These are phyloP conservation scores for Euwallacea similis DNA, from an alignment of 1,140 invertebrate genomes.

Conservation along the genomic window DNA sequence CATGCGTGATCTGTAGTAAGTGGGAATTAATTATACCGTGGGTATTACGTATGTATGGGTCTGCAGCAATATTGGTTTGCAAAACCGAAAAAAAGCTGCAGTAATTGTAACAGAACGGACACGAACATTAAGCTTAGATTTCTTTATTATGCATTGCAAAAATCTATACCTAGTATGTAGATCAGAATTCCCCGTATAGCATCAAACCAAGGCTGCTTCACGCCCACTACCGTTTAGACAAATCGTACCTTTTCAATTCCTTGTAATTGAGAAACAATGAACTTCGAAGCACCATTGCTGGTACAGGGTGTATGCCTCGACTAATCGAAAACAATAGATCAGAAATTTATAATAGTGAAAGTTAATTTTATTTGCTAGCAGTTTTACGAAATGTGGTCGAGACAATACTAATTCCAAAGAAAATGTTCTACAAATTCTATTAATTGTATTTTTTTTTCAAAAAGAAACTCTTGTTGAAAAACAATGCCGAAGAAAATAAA, in stretches of 20 bases:
- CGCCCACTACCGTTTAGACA: constrained; percentile 30
- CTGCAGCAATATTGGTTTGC: not conserved
- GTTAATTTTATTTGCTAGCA: not conserved
- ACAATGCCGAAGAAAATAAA: too few species aligned
- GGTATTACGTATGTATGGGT: constrained; percentile 3
- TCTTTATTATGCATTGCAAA: constrained; percentile 10
- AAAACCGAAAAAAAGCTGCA: constrained; percentile 9
- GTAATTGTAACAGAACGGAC: constrained; percentile 2
- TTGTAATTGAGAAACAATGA: constrained; percentile 38
- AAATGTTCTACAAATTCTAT: too few species aligned
- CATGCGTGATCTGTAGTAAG: not conserved
- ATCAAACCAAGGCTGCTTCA: constrained; percentile 31
- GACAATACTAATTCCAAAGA: too few species aligned
- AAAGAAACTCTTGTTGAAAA: too few species aligned
- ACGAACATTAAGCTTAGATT: not conserved
- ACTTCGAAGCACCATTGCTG: constrained; percentile 15
- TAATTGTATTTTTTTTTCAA: too few species aligned
- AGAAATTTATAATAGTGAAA: constrained; percentile 8
- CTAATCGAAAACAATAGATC: constrained; percentile 10
- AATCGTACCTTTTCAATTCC: constrained; percentile 33
- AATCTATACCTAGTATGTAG: constrained; percentile 29
- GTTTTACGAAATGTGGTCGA: too few species aligned
- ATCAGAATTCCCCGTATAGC: constrained; percentile 28
- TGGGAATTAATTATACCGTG: not conserved
- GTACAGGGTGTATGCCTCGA: constrained; percentile 20